These are phyloP conservation scores for Drosophila quinaria DNA, from an alignment of 2,888 invertebrate species.

Conservation along the genomic window DNA sequence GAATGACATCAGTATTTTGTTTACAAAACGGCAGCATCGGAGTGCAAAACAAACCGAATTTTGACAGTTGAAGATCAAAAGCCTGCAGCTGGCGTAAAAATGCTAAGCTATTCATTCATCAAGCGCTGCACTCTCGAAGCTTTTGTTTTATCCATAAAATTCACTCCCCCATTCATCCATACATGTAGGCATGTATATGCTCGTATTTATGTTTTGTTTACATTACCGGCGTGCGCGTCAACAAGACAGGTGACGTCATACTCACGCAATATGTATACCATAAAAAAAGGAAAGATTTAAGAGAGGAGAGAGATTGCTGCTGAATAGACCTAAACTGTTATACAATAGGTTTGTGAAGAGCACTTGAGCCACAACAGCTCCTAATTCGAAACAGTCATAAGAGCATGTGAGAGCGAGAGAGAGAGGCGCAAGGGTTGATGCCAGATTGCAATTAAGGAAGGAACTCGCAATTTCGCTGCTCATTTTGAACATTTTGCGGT, in stretches of 20 bases:
- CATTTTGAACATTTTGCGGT: slow-evolving; percentile 75
- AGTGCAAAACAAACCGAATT: too few species aligned
- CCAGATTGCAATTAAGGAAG: slow-evolving; percentile 70
- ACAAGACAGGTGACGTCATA: slow-evolving; percentile 64
- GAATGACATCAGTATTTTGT: too few species aligned
- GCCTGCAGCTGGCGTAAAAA: not conserved
- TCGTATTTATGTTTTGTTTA: slow-evolving; percentile 73
- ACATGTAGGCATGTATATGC: slow-evolving; percentile 10
- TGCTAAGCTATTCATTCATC: slow-evolving; percentile 66
- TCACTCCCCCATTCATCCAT: slow-evolving; percentile 38
- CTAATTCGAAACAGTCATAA: slow-evolving; percentile 6
- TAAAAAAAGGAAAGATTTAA: slow-evolving; percentile 28
- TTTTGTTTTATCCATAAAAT: slow-evolving; percentile 34
- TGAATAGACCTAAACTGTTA: slow-evolving; percentile 7
- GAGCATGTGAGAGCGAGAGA: not conserved
- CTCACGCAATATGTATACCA: slow-evolving; percentile 28
- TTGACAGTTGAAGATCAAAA: not conserved
- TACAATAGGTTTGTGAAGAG: slow-evolving; percentile 41
- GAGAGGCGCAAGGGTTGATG: slow-evolving; percentile 25
- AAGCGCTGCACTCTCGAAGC: slow-evolving; percentile 31
- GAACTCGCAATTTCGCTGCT: slow-evolving; percentile 77
- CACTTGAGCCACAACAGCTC: slow-evolving; percentile 16
- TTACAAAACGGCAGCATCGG: too few species aligned
- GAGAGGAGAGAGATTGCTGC: slow-evolving; percentile 19
- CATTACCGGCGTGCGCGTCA: slow-evolving; percentile 67